Conservation (phyloP, 2,113 vertebrate species). For the Pampusana beccarii region DNA sequence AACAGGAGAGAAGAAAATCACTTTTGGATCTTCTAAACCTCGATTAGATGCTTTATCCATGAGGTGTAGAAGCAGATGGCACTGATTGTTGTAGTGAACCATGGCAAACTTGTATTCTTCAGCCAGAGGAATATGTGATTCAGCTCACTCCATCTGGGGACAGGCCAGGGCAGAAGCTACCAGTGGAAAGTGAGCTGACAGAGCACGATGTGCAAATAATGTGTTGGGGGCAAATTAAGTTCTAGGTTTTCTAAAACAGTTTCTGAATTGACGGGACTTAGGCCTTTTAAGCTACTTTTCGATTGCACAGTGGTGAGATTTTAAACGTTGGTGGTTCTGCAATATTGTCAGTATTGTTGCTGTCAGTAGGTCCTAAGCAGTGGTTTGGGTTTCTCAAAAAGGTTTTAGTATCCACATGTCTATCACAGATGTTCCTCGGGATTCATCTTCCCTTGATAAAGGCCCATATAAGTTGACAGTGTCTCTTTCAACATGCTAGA, state of each 20-base stretch:
- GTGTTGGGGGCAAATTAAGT: neutral
- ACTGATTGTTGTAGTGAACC: neutral
- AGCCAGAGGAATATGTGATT: neutral
- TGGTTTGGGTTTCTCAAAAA: neutral
- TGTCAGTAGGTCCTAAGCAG: neutral
- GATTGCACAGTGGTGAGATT: neutral
- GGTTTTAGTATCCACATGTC: neutral
- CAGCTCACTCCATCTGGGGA: neutral
- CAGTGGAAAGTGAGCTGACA: neutral
- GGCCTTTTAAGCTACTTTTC: neutral
- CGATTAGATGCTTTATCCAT: neutral
- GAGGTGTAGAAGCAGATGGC: neutral
- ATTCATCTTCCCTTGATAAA: slow-evolving; percentile 31
- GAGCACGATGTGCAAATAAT: neutral
- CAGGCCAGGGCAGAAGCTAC: neutral
- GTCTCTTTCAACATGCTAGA: neutral
- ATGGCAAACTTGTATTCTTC: neutral
- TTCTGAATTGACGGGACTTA: neutral
- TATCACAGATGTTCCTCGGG: neutral
- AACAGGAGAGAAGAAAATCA: neutral
- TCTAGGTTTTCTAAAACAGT: neutral
- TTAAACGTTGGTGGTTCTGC: neutral
- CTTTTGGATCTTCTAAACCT: neutral
- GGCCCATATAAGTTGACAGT: neutral
- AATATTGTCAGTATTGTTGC: neutral